Base-by-base conservation (phyloP, 2,113 vertebrate genomes). In the Merops nubicus region DNA sequence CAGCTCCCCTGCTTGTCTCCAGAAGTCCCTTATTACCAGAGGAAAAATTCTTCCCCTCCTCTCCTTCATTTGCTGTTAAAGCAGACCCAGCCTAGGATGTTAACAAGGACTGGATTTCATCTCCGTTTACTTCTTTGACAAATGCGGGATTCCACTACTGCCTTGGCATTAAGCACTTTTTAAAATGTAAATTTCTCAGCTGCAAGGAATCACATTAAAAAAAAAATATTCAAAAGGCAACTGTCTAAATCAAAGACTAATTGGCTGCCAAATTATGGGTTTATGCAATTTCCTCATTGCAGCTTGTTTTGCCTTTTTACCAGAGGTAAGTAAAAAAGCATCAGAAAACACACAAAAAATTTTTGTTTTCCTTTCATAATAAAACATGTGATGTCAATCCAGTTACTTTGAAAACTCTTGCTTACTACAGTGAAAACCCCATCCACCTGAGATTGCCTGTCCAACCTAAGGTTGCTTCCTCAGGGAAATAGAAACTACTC, bases 161-260 rank as follows among this genome's bases (percentile, higher is more conserved):
- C 94, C 93, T 97, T 97, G 96, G 91, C 95, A 97, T 96, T 97
- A 97, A 97, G 93, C 94, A 97, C 97, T 97, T 98, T 98, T 98
- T 97, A 98, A 98, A 97, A 98, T 98, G 97, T 97, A 98, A 98
- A 98, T 98, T 97, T 87, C 93, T 98, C 97, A 97, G 95, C 97
- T 98, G 97, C 92, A 96, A 98, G 93, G 92, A 96, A 95, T 93
- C 88, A 79, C 68, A 87, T 96, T 91, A 80, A 94, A 95, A 91
- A 87, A 97, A 97, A 97, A 91, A 63, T 63, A 85, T 74, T 79
- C 82, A 95, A 91, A 94, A 96, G 95, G 89, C 68, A 97, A 95
- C 95, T 98, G 96, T 94, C 95, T 98, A 97, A 98, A 98, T 98
- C 97, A 98, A 97, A 98, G 96, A 98, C 94, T 98, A 98, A 98